Evolutionary conservation across 2,797 vertebrate genomes (phyloP).

Genomic region (Myripristis jacobus): DNA sequence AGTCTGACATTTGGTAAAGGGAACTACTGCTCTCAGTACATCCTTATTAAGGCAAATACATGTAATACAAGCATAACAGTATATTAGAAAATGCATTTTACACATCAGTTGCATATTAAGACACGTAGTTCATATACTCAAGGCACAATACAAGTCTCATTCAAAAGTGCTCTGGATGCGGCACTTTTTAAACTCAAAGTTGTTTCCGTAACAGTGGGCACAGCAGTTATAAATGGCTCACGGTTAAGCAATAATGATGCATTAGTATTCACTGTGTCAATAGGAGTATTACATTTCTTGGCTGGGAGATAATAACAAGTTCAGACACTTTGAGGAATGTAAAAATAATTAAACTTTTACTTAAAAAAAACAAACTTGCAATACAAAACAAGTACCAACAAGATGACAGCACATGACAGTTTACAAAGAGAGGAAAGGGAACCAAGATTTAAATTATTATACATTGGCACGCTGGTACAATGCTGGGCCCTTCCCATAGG

Average conservation of each 20-base stretch:
- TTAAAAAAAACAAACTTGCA: conserved; percentile 2
- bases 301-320: background rate
- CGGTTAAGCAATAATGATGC: background rate
- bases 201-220: background rate
- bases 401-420: background rate
- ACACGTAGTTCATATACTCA: conserved; percentile 49
- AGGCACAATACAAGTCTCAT: conserved; percentile 57
- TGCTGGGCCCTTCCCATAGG: conserved; percentile 18
- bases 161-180: conserved; percentile 5
- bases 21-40: conserved; percentile 6
- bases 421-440: conserved; percentile 1
- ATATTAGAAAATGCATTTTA: conserved; percentile 17
- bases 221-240: background rate
- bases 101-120: conserved; percentile 45
- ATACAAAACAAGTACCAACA: conserved; percentile 5
- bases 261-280: background rate
- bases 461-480: conserved; percentile 10
- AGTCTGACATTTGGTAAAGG: background rate
- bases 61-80: conserved; percentile 14
- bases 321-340: conserved; percentile 61
- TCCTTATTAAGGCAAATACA: conserved; percentile 26
- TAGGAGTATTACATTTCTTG: background rate
- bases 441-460: conserved; percentile 21
- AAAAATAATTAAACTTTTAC: conserved; percentile 16
- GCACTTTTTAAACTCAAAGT: conserved; percentile 1